Conservation (phyloP, 2,888 invertebrate species). For the Rhaphigaster nebulosa region DNA sequence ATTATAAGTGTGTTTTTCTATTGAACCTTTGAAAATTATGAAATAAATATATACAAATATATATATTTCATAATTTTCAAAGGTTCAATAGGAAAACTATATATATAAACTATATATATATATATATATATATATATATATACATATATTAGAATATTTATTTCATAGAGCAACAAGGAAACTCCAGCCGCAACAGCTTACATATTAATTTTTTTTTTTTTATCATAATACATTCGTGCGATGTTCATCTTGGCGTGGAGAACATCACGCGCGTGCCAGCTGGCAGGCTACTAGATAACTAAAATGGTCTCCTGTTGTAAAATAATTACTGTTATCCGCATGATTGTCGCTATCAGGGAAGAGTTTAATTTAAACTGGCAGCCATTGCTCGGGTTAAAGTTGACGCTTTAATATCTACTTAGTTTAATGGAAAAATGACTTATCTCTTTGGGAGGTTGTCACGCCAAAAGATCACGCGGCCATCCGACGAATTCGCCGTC, state of each 20-base stretch:
- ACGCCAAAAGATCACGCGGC: slow-evolving; percentile 2
- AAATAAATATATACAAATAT: no score
- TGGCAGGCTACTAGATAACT: neutral
- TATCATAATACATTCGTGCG: slow-evolving; percentile 20
- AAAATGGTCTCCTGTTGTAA: slow-evolving; percentile 33
- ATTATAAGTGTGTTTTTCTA: no score
- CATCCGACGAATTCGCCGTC: neutral
- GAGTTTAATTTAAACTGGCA: slow-evolving; percentile 45
- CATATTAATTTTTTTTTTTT: neutral
- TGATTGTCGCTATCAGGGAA: slow-evolving; percentile 52
- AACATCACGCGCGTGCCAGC: neutral
- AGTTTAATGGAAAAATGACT: slow-evolving; percentile 54
- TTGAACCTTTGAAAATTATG: no score
- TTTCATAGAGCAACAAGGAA: neutral
- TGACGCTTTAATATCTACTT: slow-evolving; percentile 47
- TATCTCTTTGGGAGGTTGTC: slow-evolving; percentile 12
- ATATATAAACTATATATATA: no score
- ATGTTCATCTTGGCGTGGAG: neutral
- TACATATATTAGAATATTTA: no score
- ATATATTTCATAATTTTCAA: no score
- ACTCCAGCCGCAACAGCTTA: neutral
- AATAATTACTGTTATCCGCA: slow-evolving; percentile 48
- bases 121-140: no score
- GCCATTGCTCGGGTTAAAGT: neutral
- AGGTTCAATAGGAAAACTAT: no score